Evolutionary conservation across 1,140 invertebrate species (phyloP).

Genomic region (Bombus superbus): DNA sequence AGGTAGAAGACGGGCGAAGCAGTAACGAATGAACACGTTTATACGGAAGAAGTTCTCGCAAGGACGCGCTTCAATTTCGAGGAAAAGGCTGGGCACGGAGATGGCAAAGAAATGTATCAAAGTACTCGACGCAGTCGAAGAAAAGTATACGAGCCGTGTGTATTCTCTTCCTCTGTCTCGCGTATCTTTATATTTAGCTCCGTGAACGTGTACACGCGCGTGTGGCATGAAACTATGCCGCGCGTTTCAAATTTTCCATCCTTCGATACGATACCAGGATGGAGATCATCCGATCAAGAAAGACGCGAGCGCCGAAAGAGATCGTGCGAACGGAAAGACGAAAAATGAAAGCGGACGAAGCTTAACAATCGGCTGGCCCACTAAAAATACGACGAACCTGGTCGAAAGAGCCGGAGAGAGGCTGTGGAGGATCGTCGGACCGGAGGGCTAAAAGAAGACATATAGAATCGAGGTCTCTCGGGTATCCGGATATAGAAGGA

Average conservation of each 20-base stretch:
- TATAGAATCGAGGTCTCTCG: slow-evolving; percentile 71
- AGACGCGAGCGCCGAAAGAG: slow-evolving; percentile 6
- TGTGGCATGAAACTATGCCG: neutral
- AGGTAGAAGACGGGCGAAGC: neutral
- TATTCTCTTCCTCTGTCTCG: neutral
- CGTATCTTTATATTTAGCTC: neutral
- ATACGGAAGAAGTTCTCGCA: neutral
- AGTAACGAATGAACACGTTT: slow-evolving; percentile 6
- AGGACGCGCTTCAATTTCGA: slow-evolving; percentile 26
- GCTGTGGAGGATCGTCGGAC: slow-evolving; percentile 7
- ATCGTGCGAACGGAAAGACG: neutral
- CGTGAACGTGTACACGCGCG: no score
- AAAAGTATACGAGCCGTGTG: neutral
- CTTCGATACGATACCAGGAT: neutral
- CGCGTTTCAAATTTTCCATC: neutral
- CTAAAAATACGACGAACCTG: slow-evolving; percentile 51
- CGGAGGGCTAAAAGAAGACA: slow-evolving; percentile 66
- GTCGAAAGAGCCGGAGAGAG: slow-evolving; percentile 34
- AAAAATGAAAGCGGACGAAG: slow-evolving; percentile 43
- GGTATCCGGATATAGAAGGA: slow-evolving; percentile 72
- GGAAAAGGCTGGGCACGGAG: neutral
- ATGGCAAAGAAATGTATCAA: neutral
- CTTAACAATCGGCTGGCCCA: slow-evolving; percentile 45
- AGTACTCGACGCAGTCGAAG: neutral
- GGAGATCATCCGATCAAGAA: neutral